Percentiles rank a stretch among this genome's conserved stretches.
These are phyloP conservation scores for Otolemur crassicaudatus DNA, from an alignment of 2,797 vertebrate genomes.

Conservation along the genomic window DNA sequence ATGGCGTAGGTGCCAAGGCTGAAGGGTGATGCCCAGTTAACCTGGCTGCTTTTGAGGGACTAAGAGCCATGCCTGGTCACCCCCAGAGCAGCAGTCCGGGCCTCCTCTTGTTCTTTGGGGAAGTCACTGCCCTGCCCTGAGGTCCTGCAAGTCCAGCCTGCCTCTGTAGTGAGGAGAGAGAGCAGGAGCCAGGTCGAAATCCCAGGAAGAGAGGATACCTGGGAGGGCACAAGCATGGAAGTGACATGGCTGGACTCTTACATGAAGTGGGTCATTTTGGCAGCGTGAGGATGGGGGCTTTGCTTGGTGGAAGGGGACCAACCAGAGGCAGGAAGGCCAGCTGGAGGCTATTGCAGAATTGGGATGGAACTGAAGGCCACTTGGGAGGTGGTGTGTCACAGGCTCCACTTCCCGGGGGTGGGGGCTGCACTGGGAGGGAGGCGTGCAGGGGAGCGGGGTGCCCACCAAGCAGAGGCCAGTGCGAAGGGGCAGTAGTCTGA, in stretches of 20 bases:
- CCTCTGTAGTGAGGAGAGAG: neutral
- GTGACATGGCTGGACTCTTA: accelerated
- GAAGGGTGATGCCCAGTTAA: no score
- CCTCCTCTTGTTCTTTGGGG: accelerated
- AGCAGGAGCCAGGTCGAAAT: neutral
- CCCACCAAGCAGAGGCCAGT: neutral
- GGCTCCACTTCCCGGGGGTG: accelerated
- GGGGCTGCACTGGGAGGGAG: neutral
- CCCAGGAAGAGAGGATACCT: neutral
- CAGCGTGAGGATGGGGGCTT: neutral
- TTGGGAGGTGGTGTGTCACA: accelerated
- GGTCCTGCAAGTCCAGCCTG: neutral
- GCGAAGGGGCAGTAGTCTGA: neutral
- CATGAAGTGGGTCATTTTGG: neutral
- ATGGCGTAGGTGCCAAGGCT: accelerated
- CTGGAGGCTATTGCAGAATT: accelerated
- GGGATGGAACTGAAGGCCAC: accelerated
- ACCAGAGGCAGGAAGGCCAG: neutral
- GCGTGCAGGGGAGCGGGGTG: neutral
- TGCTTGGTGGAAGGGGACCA: neutral
- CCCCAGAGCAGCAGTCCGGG: accelerated
- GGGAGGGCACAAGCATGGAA: neutral
- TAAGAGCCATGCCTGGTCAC: neutral
- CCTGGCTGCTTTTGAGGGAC: accelerated
- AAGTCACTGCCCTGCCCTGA: neutral